A percentile compares a stretch with the other conserved stretches of the same genome.
Evolutionary conservation across 2,888 invertebrate species (phyloP).

Genomic region (Ophion obscuratus): DNA sequence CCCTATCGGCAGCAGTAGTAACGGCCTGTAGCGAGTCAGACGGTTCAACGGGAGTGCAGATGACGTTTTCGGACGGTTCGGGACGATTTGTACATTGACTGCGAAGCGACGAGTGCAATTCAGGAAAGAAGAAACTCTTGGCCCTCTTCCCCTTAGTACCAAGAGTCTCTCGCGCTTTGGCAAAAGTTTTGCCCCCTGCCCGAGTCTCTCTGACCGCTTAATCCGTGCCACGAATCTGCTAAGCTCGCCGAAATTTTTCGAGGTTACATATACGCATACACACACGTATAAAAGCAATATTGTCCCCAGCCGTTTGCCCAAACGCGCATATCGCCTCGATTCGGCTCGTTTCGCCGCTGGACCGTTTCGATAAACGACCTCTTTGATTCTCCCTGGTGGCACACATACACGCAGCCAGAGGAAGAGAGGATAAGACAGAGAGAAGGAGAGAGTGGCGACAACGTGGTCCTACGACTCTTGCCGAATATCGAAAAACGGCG

Average conservation of each 20-base stretch:
- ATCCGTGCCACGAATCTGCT: conserved; percentile 68
- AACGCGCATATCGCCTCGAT: conserved; percentile 61
- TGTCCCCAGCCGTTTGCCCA: conserved; percentile 36
- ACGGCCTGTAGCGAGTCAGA: conserved; percentile 33
- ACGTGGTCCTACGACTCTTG: conserved; percentile 44
- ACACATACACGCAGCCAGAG: conserved; percentile 47
- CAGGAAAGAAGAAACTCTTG: conserved; percentile 32
- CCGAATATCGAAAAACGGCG: conserved; percentile 42
- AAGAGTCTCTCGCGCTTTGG: conserved; percentile 17
- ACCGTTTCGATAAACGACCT: conserved; percentile 68
- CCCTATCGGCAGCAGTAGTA: conserved; percentile 39
- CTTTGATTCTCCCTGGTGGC: conserved; percentile 63
- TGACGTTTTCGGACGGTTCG: conserved; percentile 27
- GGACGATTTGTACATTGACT: conserved; percentile 29
- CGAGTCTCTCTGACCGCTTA: conserved; percentile 38
- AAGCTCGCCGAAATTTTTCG: conserved; percentile 65
- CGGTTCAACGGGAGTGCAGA: conserved; percentile 27
- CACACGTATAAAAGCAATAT: conserved; percentile 32
- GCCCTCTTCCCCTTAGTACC: not conserved
- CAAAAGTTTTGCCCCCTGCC: conserved; percentile 55
- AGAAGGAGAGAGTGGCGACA: conserved; percentile 44
- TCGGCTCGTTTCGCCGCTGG: conserved; percentile 55
- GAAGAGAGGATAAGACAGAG: conserved; percentile 44
- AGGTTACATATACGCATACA: conserved; percentile 24
- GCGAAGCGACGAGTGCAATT: conserved; percentile 35